Evolutionary conservation across 1,140 invertebrate genomes (phyloP), one percentile per base, ranked within the genome.

Genomic region (fruit fly (Drosophila melanogaster)): DNA sequence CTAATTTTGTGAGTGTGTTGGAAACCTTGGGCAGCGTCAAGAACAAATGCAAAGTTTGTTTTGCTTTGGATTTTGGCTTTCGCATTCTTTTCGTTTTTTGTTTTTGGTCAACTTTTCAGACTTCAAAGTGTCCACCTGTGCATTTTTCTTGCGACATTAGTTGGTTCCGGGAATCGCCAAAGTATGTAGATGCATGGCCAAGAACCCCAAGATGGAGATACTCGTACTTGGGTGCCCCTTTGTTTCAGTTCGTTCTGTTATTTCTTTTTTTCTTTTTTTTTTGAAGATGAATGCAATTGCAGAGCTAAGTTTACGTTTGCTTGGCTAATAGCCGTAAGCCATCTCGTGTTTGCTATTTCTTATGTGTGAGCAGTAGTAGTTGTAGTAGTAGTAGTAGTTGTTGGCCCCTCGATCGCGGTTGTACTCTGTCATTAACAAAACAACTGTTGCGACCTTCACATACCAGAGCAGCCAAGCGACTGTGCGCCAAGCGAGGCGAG

Each of bases 361-460:
- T 22, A 35, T 49, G 37, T 67, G 60, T 66, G 61, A 67, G 64
- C 38, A 35, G 67, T 72, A 54, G 67, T 54, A 26, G 26, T 26
- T 6, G 26, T 26, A 5, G 26, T 26, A 6, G 26, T 8, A 30
- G 30, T 30, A 3, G 30, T 30, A 30, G 30, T 30, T 73, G 46
- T 56, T 75, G 53, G 59, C 60, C 73, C 53, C 50, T 57, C 46
- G 24, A 64, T 81, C 67, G 74, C 66, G 54, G 71, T 77, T 79
- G 79, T 87, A 83, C 72, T 83, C 90, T 91, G 90, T 91, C 90
- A 91, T 91, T 91, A 91, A 91, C 81, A 91, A 91, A 91, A 91
- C 90, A 91, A 91, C 90, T 91, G 90, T 85, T 91, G 90, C 90
- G 90, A 91, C 90, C 90, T 91, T 91, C 90, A 80, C 90, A 91